phyloP scores from a whole-genome alignment of 2,113 vertebrate species.

The Neolamprologus variostigma region DNA sequence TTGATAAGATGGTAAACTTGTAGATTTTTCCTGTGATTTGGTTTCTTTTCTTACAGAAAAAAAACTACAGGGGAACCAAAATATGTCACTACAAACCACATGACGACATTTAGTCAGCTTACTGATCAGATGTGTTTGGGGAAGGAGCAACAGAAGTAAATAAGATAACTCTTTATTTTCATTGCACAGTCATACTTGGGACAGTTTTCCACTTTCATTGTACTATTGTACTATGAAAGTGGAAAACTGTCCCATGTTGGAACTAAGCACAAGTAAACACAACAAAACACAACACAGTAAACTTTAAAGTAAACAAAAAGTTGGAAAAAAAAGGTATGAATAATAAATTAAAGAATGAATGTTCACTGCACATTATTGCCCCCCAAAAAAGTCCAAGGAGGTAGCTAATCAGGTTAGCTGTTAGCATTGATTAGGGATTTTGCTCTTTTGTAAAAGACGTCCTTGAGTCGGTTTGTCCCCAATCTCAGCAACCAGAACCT shows the following conservation, averaged over 20 bases:
- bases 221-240: neutral
- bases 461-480: neutral
- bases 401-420: neutral
- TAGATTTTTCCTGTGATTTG: neutral
- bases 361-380: neutral
- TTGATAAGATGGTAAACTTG: neutral
- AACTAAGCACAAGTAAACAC: neutral
- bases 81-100: neutral
- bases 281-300: neutral
- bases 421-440: neutral
- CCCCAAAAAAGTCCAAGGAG: neutral
- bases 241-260: neutral
- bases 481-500: neutral
- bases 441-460: neutral
- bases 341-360: neutral
- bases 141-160: neutral
- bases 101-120: neutral
- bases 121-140: neutral
- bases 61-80: neutral
- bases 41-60: neutral
- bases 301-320: neutral
- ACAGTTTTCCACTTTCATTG: neutral
- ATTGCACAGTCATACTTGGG: neutral
- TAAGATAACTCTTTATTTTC: neutral
- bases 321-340: neutral